Percentiles rank a stretch among this genome's conserved stretches.
Conservation (phyloP, 2,888 invertebrate genomes). For the Ormyrus nitidulus region DNA sequence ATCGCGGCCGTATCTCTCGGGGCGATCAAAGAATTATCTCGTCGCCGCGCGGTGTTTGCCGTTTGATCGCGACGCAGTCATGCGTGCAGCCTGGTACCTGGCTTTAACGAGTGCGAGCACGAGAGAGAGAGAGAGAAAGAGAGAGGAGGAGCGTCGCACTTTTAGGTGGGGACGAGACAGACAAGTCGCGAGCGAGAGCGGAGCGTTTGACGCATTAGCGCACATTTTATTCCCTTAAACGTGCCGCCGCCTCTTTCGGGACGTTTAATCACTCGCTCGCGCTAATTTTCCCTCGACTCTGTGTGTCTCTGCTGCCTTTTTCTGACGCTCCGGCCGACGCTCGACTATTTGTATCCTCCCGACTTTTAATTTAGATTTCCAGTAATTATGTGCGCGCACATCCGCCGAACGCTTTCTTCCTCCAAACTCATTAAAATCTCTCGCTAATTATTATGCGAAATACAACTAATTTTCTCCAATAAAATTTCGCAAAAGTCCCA, state of each 20-base stretch:
- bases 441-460: too few species aligned
- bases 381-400: too few species aligned
- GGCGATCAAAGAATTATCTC: conserved; percentile 73
- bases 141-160: not conserved
- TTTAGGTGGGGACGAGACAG: not conserved
- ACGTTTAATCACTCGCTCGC: conserved; percentile 17
- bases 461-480: too few species aligned
- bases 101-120: conserved; percentile 12
- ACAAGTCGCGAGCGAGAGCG: not conserved
- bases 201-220: conserved; percentile 63
- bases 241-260: not conserved
- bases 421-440: not conserved
- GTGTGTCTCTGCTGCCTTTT: not conserved
- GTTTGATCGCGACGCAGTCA: conserved; percentile 70
- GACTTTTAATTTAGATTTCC: not conserved
- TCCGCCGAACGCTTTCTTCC: not conserved
- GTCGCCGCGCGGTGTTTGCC: conserved; percentile 65
- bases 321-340: not conserved
- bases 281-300: conserved; percentile 4
- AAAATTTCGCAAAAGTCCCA: too few species aligned
- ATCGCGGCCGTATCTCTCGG: conserved; percentile 66
- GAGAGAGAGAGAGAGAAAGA: too few species aligned
- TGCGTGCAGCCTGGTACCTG: conserved; percentile 59
- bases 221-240: conserved; percentile 54
- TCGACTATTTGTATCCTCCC: not conserved